Conservation (phyloP, 1,140 invertebrate species). For the Parapsyche elsis region DNA sequence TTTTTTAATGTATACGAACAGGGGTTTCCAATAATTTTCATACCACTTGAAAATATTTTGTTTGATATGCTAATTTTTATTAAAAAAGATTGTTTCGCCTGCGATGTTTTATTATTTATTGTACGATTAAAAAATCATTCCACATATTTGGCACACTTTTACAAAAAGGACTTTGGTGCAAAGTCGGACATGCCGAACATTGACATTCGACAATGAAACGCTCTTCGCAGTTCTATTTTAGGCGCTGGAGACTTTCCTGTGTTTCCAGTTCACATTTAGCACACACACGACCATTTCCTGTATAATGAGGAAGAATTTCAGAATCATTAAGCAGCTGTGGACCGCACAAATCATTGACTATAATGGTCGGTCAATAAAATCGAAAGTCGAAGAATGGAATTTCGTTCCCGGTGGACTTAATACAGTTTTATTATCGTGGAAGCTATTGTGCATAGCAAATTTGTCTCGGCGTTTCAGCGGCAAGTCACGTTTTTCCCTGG, state of each 20-base stretch:
- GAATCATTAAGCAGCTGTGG: neutral
- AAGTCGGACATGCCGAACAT: neutral
- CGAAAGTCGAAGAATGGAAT: neutral
- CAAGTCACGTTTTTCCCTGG: constrained; percentile 22
- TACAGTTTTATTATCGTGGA: no score
- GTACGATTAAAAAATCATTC: no score
- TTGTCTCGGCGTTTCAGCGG: neutral
- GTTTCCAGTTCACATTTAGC: constrained; percentile 28
- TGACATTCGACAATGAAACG: constrained; percentile 28
- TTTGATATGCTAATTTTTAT: no score
- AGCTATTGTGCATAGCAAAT: no score
- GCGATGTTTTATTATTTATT: no score
- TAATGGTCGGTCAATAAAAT: neutral
- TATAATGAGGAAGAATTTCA: constrained; percentile 17
- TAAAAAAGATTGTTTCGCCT: no score
- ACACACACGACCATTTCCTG: constrained; percentile 17
- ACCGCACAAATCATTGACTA: neutral
- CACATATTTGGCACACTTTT: no score
- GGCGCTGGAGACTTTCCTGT: neutral
- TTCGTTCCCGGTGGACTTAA: neutral
- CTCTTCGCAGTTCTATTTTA: constrained; percentile 7
- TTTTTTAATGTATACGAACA: no score
- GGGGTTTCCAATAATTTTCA: no score
- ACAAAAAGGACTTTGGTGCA: neutral
- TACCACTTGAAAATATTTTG: no score